phyloP scores from a whole-genome alignment of 2,113 vertebrate genomes.

The Geococcyx californianus region DNA sequence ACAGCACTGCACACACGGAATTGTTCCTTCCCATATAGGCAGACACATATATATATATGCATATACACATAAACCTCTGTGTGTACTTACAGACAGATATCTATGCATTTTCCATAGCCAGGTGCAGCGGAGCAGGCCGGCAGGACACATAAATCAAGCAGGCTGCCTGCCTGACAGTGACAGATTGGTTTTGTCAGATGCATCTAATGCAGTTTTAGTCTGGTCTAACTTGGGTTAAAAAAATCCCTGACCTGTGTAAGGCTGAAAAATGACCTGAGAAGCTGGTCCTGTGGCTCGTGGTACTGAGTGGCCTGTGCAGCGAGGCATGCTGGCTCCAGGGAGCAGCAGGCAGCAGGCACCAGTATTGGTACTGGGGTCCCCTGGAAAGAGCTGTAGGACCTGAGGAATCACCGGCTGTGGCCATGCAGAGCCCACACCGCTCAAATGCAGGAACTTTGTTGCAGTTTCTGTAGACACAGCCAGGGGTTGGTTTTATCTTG shows the following conservation, averaged over 20 bases:
- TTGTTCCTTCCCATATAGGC: not conserved
- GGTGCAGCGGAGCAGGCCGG: not conserved
- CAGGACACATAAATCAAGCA: too few relatives aligned
- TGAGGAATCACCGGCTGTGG: accelerated
- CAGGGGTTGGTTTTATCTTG: not conserved
- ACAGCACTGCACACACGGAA: not conserved
- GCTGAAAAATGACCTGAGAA: not conserved
- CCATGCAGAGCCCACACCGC: accelerated
- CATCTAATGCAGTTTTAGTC: not conserved
- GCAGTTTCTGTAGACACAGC: not conserved
- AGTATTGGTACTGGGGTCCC: not conserved
- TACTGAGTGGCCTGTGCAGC: accelerated
- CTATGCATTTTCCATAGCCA: not conserved
- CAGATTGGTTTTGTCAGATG: not conserved
- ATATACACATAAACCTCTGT: too few relatives aligned
- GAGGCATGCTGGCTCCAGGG: too few relatives aligned
- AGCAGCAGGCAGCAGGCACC: too few relatives aligned
- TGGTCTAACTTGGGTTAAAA: not conserved
- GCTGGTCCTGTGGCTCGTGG: not conserved
- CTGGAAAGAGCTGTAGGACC: not conserved
- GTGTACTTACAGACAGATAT: too few relatives aligned
- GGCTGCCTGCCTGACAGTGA: not conserved
- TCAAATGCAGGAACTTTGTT: accelerated
- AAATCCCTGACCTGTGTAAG: not conserved
- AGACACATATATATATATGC: not conserved